Evolutionary conservation across 2,888 invertebrate genomes (phyloP).

Genomic region (Germaria angustata): DNA sequence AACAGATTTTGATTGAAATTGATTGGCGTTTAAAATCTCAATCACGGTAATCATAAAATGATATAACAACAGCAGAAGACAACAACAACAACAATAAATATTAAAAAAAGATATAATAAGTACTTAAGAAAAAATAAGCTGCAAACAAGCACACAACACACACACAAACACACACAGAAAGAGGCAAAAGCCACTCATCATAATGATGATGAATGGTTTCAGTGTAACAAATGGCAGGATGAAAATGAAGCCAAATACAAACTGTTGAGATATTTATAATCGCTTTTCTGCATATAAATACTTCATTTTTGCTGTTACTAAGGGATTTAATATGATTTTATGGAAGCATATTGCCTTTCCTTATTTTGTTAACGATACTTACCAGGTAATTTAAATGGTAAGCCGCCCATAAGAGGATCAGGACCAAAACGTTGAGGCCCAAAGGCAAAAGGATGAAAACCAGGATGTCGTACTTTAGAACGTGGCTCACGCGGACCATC

Average conservation of each 20-base stretch:
- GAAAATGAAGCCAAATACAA: constrained; percentile 34
- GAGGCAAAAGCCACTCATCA: constrained; percentile 39
- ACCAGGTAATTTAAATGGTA: constrained; percentile 94
- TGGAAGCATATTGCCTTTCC: constrained; percentile 9
- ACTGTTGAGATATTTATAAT: background rate
- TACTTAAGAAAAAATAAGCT: constrained; percentile 14
- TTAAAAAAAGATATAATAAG: constrained; percentile 33
- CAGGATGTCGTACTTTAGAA: constrained; percentile 93
- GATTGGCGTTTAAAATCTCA: constrained; percentile 66
- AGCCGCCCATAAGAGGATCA: constrained; percentile 87
- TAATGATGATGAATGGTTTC: constrained; percentile 47
- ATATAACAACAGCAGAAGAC: constrained; percentile 30
- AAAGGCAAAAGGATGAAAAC: constrained; percentile 94
- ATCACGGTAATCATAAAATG: constrained; percentile 65
- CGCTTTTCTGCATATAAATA: background rate
- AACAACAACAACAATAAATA: constrained; percentile 3
- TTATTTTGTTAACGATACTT: constrained; percentile 73
- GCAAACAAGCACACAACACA: background rate
- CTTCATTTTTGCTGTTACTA: constrained; percentile 44
- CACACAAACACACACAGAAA: background rate
- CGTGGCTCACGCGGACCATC: constrained; percentile 99
- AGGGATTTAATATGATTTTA: constrained; percentile 58
- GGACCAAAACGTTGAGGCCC: constrained; percentile 91
- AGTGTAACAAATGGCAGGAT: constrained; percentile 49
- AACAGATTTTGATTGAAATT: constrained; percentile 65